Evolutionary conservation across 1,140 invertebrate genomes (phyloP).

Genomic region (Nymphalis io): DNA sequence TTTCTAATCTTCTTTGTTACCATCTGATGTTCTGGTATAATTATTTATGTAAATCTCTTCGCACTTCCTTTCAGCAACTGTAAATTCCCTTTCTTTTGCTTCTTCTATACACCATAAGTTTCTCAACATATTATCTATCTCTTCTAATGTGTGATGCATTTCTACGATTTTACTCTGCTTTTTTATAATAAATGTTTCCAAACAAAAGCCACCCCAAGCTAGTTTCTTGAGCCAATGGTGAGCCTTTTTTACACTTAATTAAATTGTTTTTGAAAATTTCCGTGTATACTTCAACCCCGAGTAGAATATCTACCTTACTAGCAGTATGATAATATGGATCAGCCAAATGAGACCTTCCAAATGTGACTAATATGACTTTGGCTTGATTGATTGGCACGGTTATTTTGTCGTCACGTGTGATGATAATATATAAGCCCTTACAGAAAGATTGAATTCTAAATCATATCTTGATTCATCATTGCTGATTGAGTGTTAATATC

Average conservation of each 20-base stretch:
- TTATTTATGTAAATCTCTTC: constrained; percentile 6
- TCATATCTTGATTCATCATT: too few species aligned
- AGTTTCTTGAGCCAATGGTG: background rate
- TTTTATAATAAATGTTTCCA: background rate
- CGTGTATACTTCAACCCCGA: background rate
- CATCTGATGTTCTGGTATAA: background rate
- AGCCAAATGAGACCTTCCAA: background rate
- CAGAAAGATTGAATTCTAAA: background rate
- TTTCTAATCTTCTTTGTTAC: too few species aligned
- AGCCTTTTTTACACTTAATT: constrained; percentile 2
- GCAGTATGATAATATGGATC: background rate
- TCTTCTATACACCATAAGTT: constrained; percentile 3
- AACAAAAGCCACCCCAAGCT: background rate
- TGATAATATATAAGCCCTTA: too few species aligned
- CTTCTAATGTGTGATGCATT: background rate
- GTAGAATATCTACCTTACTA: background rate
- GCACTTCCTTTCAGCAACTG: background rate
- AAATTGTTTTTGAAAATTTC: background rate
- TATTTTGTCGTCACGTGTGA: too few species aligned
- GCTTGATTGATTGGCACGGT: too few species aligned
- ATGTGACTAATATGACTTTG: too few species aligned
- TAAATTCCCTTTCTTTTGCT: background rate
- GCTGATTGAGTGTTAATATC: background rate
- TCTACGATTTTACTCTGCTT: background rate
- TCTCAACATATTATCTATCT: constrained; percentile 9